Percentiles rank a stretch among this genome's conserved stretches.
Evolutionary conservation across 2,797 vertebrate species (phyloP).

Genomic region (Anguilla anguilla): DNA sequence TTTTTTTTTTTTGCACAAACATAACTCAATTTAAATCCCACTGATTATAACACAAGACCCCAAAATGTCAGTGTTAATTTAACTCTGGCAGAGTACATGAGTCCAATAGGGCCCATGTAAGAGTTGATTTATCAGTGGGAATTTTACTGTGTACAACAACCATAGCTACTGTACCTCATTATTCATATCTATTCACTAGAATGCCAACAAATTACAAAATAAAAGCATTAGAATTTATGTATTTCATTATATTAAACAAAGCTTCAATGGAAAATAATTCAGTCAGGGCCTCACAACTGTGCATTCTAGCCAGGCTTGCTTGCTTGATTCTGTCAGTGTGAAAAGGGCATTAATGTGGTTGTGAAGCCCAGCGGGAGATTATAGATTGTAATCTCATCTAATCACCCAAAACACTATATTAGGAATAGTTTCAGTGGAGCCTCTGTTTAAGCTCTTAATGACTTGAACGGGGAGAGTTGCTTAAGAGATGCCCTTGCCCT

Average conservation of each 20-base stretch:
- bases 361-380: not conserved
- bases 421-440: not conserved
- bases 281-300: not conserved
- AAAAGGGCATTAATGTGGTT: conserved; percentile 2
- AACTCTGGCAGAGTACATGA: too few relatives aligned
- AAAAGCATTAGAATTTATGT: not conserved
- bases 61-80: too few relatives aligned
- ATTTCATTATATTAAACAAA: not conserved
- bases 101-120: too few relatives aligned
- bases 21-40: too few relatives aligned
- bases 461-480: not conserved
- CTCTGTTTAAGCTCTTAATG: conserved; percentile 4
- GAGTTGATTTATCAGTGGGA: too few relatives aligned
- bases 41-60: too few relatives aligned
- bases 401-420: conserved; percentile 4
- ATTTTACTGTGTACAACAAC: not conserved
- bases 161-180: not conserved
- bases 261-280: not conserved
- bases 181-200: not conserved
- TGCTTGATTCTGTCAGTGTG: not conserved
- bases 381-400: not conserved
- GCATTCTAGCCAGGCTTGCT: not conserved
- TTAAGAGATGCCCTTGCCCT: not conserved
- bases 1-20: too few relatives aligned
- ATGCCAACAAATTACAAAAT: too few relatives aligned